phyloP scores from a whole-genome alignment of 2,113 vertebrate genomes.

The Cochlearius cochlearius region DNA sequence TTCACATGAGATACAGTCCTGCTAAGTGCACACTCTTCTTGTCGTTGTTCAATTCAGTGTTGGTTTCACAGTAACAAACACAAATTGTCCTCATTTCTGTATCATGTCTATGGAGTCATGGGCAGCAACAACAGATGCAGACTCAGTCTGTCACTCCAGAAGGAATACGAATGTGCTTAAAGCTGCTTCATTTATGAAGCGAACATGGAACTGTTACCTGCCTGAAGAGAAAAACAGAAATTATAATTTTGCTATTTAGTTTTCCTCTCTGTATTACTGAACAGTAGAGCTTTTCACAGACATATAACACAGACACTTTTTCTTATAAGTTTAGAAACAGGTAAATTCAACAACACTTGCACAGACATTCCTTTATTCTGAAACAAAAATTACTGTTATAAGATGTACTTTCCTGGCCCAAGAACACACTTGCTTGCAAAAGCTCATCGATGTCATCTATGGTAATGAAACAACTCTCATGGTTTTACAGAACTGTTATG shows the following conservation, averaged over 20 bases:
- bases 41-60: constrained; percentile 65
- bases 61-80: constrained; percentile 74
- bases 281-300: not conserved
- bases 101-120: constrained; percentile 72
- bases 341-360: not conserved
- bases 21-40: constrained; percentile 69
- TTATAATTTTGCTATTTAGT: not conserved
- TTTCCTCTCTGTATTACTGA: not conserved
- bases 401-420: not conserved
- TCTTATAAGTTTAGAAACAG: not conserved
- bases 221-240: constrained; percentile 53
- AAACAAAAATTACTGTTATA: not conserved
- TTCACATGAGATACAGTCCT: constrained; percentile 58
- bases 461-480: not conserved
- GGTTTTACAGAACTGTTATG: not conserved
- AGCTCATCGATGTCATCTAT: not conserved
- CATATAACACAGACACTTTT: not conserved
- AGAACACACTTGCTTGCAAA: not conserved
- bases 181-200: constrained; percentile 83
- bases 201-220: constrained; percentile 81
- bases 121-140: constrained; percentile 78
- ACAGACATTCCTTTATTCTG: not conserved
- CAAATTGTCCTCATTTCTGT: constrained; percentile 68
- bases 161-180: constrained; percentile 80
- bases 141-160: constrained; percentile 81